Evolutionary conservation across 1,140 invertebrate species (phyloP).

Genomic region (Holcopasites calliopsidis): DNA sequence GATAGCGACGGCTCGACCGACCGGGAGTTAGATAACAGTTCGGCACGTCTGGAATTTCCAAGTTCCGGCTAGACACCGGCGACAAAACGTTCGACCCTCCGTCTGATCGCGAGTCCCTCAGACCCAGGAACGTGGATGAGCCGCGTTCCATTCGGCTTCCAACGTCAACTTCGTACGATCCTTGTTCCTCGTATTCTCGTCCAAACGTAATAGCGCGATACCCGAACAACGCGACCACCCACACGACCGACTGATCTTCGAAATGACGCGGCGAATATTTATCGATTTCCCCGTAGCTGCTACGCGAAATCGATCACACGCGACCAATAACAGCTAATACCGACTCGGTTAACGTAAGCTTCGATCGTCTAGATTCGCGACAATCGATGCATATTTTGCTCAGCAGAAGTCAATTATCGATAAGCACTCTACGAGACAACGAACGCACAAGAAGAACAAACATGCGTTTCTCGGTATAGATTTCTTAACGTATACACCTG

Average conservation of each 20-base stretch:
- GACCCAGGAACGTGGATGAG: conserved; percentile 33
- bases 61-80: background rate
- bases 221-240: background rate
- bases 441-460: background rate
- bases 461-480: conserved; percentile 35
- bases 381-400: conserved; percentile 35
- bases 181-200: background rate
- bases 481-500: background rate
- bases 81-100: conserved; percentile 27
- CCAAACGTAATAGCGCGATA: no score
- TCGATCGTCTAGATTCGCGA: conserved; percentile 41
- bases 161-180: background rate
- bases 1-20: background rate
- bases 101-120: background rate
- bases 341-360: conserved; percentile 40
- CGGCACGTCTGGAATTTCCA: conserved; percentile 46
- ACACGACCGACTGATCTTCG: background rate
- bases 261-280: conserved; percentile 36
- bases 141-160: conserved; percentile 10
- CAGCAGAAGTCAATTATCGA: conserved; percentile 49
- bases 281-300: conserved; percentile 11
- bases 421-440: background rate
- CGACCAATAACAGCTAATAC: conserved; percentile 40
- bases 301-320: conserved; percentile 49
- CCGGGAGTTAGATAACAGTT: conserved; percentile 42